Percentiles rank a stretch among this genome's conserved stretches.
These are phyloP conservation scores for Synanthedon myopaeformis DNA, from an alignment of 2,888 invertebrate genomes.

Conservation along the genomic window DNA sequence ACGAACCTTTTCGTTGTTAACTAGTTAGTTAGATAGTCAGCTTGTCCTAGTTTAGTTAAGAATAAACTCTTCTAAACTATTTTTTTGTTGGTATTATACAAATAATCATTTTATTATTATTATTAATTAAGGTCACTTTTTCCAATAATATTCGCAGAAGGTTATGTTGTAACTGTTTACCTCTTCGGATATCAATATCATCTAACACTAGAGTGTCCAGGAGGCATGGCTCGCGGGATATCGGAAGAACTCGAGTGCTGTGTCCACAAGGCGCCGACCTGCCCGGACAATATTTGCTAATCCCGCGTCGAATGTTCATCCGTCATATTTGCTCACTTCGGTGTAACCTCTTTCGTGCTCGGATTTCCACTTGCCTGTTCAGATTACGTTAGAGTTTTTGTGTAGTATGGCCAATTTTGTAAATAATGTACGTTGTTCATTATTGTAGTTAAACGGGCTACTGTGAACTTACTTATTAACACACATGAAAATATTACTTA, in stretches of 20 bases:
- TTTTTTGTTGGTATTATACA: neutral
- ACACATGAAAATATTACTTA: too few relatives aligned
- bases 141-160: too few relatives aligned
- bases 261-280: constrained; percentile 27
- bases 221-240: constrained; percentile 20
- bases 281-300: constrained; percentile 23
- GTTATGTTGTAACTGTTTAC: neutral
- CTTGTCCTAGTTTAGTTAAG: neutral
- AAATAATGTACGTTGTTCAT: too few relatives aligned
- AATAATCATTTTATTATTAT: neutral
- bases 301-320: constrained; percentile 26
- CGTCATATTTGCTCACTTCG: constrained; percentile 15
- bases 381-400: neutral
- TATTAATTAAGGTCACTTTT: too few relatives aligned
- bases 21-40: too few relatives aligned
- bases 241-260: constrained; percentile 42
- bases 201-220: constrained; percentile 7
- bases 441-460: too few relatives aligned
- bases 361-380: neutral
- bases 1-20: too few relatives aligned
- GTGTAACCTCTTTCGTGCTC: neutral
- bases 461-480: too few relatives aligned
- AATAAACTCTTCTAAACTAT: neutral
- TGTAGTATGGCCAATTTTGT: too few relatives aligned
- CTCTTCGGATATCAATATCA: constrained; percentile 1